Evolutionary conservation across 2,113 vertebrate genomes (phyloP).

Genomic region (Tragelaphus strepsiceros): DNA sequence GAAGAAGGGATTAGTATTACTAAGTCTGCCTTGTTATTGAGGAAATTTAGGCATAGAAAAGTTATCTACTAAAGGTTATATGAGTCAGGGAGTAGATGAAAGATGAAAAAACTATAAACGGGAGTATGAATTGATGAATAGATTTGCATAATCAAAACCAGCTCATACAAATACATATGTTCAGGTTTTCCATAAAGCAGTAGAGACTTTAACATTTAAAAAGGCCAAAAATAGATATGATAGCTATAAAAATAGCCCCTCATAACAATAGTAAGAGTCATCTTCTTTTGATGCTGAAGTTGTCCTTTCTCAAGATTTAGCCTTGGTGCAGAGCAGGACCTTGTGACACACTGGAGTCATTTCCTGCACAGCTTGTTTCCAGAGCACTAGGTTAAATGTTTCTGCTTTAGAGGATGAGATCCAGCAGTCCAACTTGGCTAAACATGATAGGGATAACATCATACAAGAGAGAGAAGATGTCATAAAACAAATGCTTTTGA

Average conservation of each 20-base stretch:
- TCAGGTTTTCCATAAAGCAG: background rate
- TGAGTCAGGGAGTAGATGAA: constrained; percentile 54
- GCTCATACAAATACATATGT: background rate
- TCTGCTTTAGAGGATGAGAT: background rate
- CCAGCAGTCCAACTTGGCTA: background rate
- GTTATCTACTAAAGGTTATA: constrained; percentile 50
- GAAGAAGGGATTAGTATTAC: background rate
- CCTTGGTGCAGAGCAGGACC: background rate
- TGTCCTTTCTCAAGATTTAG: background rate
- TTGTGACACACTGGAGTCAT: background rate
- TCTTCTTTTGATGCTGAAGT: background rate
- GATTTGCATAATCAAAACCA: background rate
- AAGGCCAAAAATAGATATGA: background rate
- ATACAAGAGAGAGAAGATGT: background rate
- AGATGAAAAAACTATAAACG: background rate
- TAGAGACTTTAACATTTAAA: background rate
- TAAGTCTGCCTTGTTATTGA: constrained; percentile 39
- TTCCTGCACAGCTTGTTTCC: background rate
- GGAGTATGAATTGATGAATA: constrained; percentile 27
- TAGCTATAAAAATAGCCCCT: background rate
- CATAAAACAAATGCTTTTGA: background rate
- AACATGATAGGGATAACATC: background rate
- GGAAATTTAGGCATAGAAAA: constrained; percentile 49
- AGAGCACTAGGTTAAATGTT: background rate
- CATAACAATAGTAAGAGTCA: background rate